A percentile compares a stretch with the other conserved stretches of the same genome.
These are phyloP conservation scores for Cyanoderma ruficeps DNA, from an alignment of 2,113 vertebrate species.

Conservation along the genomic window DNA sequence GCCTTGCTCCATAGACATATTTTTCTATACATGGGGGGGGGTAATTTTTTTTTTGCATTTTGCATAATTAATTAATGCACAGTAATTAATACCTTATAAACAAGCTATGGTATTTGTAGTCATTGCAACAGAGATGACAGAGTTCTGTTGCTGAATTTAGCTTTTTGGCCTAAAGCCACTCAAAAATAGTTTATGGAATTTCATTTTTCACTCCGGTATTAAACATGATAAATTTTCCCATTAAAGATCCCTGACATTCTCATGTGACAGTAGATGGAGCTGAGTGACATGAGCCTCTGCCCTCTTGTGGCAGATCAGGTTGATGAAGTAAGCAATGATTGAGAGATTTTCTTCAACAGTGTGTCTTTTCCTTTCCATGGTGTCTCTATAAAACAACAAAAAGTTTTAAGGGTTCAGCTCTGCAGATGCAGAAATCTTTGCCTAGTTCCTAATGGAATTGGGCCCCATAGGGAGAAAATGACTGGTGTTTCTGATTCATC, in stretches of 20 bases:
- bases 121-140: neutral
- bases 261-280: neutral
- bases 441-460: neutral
- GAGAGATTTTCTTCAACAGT: neutral
- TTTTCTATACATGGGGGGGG: neutral
- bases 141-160: neutral
- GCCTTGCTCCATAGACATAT: neutral
- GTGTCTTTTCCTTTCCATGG: neutral
- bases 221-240: neutral
- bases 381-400: neutral
- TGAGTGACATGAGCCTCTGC: slow-evolving; percentile 37
- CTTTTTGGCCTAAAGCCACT: neutral
- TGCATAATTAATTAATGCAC: neutral
- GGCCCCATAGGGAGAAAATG: neutral
- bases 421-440: neutral
- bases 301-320: slow-evolving; percentile 43
- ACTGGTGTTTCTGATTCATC: neutral
- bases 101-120: neutral
- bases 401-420: neutral
- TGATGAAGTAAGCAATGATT: neutral
- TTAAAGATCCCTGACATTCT: neutral
- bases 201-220: slow-evolving; percentile 4
- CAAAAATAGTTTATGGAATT: slow-evolving; percentile 22
- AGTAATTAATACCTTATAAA: slow-evolving; percentile 3
- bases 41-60: neutral